Evolutionary conservation across 2,113 vertebrate species (phyloP), one percentile per base, ranked within the genome.

Genomic region (Pachycephala philippinensis): DNA sequence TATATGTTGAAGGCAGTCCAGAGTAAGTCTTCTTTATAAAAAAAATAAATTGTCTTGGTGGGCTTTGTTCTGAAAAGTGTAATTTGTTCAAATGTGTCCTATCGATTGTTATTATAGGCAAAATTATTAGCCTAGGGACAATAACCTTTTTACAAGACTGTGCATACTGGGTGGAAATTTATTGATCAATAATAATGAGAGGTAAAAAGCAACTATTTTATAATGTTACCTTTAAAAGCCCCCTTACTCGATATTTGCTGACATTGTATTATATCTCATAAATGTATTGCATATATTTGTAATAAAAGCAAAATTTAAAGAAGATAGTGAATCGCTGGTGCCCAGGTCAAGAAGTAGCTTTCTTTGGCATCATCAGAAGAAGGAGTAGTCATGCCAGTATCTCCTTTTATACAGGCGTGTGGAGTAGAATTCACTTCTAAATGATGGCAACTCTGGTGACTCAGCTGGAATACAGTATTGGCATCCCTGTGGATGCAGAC

Each of bases 231-330:
- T 89, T 89, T 71, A 71, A 96, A 97, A 84, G 56, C 15, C 22
- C 50, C n/a, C 80, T 78, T 53, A 57, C 44, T 95, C 77, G 71
- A 66, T 80, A 94, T 87, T 64, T 87, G 54, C 89, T 79, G 84
- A 64, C 83, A 84, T 85, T 95, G 66, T 83, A 56, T 90, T 91
- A 50, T 53, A 72, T 71, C 68, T 54, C 40, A 68, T 52, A 75
- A 84, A 84, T 65, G 15, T 60, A 63, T 74, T 65, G 40, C 47
- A 93, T 81, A 61, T 81, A 87, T 92, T 92, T 94, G 86, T 45
- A 95, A 94, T 92, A 96, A 97, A 96, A 90, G 45, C 30, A 93
- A 93, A 78, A 93, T 91, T 90, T 87, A 70, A 63, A 95, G 57
- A 83, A 66, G 44, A 53, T 86, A 92, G 86, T 49, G 90, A 95